Evolutionary conservation across 2,113 vertebrate species (phyloP).

Genomic region (Coptodon rendalli): DNA sequence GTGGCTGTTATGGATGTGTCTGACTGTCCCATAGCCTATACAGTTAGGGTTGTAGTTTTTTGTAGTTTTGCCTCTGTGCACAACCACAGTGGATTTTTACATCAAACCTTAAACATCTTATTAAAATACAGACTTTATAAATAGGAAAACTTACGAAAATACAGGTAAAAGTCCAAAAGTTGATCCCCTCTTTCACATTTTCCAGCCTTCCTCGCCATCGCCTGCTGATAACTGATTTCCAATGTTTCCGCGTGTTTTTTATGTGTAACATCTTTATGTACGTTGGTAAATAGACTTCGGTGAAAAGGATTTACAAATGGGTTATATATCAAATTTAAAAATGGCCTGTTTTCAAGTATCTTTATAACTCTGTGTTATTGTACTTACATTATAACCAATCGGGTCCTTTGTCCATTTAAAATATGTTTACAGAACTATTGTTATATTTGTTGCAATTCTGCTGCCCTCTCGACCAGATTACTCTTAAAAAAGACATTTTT

Average conservation of each 20-base stretch:
- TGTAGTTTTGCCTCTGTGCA: not conserved
- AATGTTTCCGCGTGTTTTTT: not conserved
- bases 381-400: not conserved
- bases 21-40: not conserved
- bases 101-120: not conserved
- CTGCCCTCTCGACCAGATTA: not conserved
- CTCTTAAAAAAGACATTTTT: accelerated
- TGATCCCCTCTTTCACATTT: not conserved
- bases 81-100: not conserved
- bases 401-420: not conserved
- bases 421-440: not conserved
- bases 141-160: not conserved
- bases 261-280: not conserved
- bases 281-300: not conserved
- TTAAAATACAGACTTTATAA: not conserved
- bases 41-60: not conserved
- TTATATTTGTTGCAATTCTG: not conserved
- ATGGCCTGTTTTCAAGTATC: not conserved
- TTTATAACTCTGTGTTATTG: not conserved
- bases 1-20: not conserved
- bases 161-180: not conserved
- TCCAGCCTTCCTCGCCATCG: not conserved
- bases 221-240: not conserved
- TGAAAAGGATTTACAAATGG: not conserved
- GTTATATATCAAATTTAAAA: not conserved